Evolutionary conservation across 2,113 vertebrate species (phyloP).

Genomic region (Sterrhoptilus dennistouni): DNA sequence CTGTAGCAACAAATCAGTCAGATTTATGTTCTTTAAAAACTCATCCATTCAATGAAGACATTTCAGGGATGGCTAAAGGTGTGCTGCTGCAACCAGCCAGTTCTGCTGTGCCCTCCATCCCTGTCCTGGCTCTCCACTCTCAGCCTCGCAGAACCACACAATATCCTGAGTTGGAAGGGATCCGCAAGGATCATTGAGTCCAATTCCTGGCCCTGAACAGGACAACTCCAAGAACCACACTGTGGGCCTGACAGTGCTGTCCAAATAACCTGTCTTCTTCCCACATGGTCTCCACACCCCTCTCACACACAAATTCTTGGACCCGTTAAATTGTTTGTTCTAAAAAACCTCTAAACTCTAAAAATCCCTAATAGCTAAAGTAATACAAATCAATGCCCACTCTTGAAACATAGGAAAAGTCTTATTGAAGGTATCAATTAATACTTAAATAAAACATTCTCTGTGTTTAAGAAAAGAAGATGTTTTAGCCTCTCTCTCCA

Average conservation of each 20-base stretch:
- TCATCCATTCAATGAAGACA: background rate
- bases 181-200: background rate
- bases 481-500: background rate
- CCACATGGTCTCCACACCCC: accelerated
- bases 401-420: background rate
- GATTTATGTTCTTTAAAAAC: background rate
- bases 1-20: background rate
- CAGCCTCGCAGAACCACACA: background rate
- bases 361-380: background rate
- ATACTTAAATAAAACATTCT: background rate
- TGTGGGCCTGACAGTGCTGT: background rate
- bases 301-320: background rate
- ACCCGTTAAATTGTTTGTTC: background rate
- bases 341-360: background rate
- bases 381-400: background rate
- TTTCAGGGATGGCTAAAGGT: background rate
- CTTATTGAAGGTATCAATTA: background rate
- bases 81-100: background rate
- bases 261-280: background rate
- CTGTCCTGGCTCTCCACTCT: background rate
- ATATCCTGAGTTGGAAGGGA: background rate
- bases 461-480: background rate
- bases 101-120: background rate
- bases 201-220: background rate
- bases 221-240: background rate